A percentile compares a stretch with the other conserved stretches of the same genome.
These are phyloP conservation scores for Echinops telfairi DNA, from an alignment of 2,113 vertebrate genomes.

Conservation along the genomic window DNA sequence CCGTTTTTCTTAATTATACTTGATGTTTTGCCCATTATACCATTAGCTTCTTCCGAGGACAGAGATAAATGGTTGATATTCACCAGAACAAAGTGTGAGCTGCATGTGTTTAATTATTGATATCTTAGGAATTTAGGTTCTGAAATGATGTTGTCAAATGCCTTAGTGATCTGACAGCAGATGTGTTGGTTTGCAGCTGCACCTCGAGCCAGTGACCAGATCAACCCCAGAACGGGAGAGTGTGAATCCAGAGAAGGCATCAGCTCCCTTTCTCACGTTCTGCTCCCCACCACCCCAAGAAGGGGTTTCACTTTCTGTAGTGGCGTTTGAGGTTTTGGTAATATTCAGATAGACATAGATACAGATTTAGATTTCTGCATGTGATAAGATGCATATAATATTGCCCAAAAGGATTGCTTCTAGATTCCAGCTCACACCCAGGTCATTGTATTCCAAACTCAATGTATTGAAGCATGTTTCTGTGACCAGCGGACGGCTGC, in stretches of 20 bases:
- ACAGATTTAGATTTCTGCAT: not conserved
- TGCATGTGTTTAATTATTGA: conserved; percentile 90
- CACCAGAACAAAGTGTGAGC: conserved; percentile 87
- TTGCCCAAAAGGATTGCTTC: too few species aligned
- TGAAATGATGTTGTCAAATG: conserved; percentile 87
- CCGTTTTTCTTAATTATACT: conserved; percentile 87
- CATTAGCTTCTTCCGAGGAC: conserved; percentile 88
- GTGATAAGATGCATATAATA: not conserved
- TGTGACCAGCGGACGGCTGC: too few species aligned
- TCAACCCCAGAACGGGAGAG: conserved; percentile 27
- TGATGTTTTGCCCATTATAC: conserved; percentile 89
- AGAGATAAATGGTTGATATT: conserved; percentile 88
- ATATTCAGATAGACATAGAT: not conserved
- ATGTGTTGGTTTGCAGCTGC: conserved; percentile 76
- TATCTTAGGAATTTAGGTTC: conserved; percentile 87
- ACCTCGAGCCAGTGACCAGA: conserved; percentile 49
- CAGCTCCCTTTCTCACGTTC: not conserved
- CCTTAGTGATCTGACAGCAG: conserved; percentile 85
- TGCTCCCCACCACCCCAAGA: too few species aligned
- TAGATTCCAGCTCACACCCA: too few species aligned
- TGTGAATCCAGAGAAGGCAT: conserved; percentile 27
- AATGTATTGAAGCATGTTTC: too few species aligned
- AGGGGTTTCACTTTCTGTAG: not conserved
- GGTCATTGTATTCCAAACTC: too few species aligned
- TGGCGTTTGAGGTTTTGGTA: not conserved